phyloP scores from a whole-genome alignment of 2,797 vertebrate species.

The Hypotaenidia okinawae region DNA sequence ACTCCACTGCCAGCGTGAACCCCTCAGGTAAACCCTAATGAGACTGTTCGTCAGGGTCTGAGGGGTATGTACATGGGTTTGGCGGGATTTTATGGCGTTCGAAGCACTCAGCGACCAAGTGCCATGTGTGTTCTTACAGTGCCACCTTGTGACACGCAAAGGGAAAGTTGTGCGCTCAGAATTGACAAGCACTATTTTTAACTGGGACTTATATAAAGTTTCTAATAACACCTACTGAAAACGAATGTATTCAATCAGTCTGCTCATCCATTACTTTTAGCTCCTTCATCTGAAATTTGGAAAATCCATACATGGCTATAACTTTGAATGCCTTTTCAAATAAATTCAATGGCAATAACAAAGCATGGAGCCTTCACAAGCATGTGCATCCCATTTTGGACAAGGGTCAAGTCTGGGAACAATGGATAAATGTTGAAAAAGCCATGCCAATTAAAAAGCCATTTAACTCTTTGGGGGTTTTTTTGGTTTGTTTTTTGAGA shows the following conservation, averaged over 20 bases:
- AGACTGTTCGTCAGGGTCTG: background rate
- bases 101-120: background rate
- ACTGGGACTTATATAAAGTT: background rate
- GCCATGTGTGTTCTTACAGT: background rate
- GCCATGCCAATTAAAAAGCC: background rate
- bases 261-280: background rate
- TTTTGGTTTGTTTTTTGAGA: background rate
- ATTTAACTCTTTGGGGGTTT: background rate
- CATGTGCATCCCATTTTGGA: background rate
- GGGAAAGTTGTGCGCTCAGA: background rate
- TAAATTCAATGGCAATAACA: background rate
- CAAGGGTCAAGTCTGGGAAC: background rate
- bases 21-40: background rate
- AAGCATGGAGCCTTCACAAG: background rate
- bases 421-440: background rate
- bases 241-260: background rate
- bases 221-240: background rate
- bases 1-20: fast-evolving
- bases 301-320: background rate
- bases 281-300: background rate
- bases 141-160: slow-evolving; percentile 54
- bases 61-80: fast-evolving
- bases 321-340: background rate
- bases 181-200: background rate
- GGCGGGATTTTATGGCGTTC: fast-evolving